A percentile compares a stretch with the other conserved stretches of the same genome.
Conservation (phyloP, 2,113 vertebrate genomes). For the Corvus moneduloides region DNA sequence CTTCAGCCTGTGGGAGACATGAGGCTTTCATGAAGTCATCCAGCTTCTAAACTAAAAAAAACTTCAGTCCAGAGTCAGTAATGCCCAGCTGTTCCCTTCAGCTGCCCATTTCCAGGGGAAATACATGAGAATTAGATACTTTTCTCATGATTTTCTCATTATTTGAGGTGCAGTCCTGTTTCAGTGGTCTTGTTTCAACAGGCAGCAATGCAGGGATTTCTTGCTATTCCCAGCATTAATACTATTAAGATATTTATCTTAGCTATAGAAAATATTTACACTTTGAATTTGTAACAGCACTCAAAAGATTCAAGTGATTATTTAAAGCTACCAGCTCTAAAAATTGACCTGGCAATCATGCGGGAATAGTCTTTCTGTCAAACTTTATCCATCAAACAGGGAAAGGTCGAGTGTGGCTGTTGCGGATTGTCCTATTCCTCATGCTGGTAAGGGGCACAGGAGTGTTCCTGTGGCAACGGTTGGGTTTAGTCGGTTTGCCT, state of each 20-base stretch:
- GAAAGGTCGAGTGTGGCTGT: neutral
- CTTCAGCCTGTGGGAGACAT: neutral
- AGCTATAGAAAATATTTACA: neutral
- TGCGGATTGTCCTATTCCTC: neutral
- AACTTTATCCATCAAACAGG: neutral
- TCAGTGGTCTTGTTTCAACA: neutral
- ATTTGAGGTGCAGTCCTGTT: neutral
- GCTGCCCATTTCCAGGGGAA: neutral
- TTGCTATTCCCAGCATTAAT: neutral
- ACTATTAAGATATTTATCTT: neutral
- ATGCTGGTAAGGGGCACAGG: accelerated
- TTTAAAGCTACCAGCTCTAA: neutral
- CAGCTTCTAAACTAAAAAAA: neutral
- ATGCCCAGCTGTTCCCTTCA: neutral
- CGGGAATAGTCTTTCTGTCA: neutral
- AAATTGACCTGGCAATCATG: neutral
- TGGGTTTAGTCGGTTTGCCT: neutral
- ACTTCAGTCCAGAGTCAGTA: neutral
- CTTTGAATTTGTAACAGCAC: neutral
- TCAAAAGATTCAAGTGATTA: neutral
- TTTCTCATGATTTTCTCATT: neutral
- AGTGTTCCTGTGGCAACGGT: neutral
- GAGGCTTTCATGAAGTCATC: neutral
- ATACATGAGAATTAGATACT: neutral
- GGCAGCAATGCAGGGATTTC: neutral